phyloP scores from a whole-genome alignment of 2,797 vertebrate species.

The Rhincodon typus region DNA sequence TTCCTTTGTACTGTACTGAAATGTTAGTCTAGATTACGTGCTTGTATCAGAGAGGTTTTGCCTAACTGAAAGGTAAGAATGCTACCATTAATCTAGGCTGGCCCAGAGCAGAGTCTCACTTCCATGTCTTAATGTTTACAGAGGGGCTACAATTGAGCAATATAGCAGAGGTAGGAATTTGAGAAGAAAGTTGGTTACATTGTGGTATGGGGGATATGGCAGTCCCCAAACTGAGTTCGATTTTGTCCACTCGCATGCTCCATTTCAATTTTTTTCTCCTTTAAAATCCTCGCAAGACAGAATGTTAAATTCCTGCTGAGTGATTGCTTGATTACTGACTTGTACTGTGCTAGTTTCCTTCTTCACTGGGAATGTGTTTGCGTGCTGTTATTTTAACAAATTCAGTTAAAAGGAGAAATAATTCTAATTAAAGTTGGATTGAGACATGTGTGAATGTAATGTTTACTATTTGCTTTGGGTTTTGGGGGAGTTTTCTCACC shows the following conservation, averaged over 20 bases:
- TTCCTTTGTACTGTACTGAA: background rate
- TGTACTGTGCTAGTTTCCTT: background rate
- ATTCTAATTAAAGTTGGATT: background rate
- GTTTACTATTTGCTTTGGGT: background rate
- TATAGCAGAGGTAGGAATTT: background rate
- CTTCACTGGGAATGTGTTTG: background rate
- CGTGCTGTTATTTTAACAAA: background rate
- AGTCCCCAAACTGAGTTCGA: background rate
- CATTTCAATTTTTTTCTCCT: background rate
- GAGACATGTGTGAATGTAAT: background rate
- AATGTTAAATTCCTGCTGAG: background rate
- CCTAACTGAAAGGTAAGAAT: background rate
- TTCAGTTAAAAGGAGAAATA: background rate
- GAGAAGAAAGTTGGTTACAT: background rate
- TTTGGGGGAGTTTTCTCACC: background rate
- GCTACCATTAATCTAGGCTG: background rate
- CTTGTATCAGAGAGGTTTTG: background rate
- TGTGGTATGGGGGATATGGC: background rate
- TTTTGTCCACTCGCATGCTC: background rate
- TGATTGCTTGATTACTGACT: background rate
- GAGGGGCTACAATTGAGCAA: background rate
- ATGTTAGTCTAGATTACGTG: background rate
- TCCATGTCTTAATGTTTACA: background rate
- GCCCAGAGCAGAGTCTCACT: background rate
- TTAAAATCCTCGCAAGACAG: background rate